These are phyloP conservation scores for Nettapus auritus DNA, from an alignment of 2,113 vertebrate genomes.

Conservation along the genomic window DNA sequence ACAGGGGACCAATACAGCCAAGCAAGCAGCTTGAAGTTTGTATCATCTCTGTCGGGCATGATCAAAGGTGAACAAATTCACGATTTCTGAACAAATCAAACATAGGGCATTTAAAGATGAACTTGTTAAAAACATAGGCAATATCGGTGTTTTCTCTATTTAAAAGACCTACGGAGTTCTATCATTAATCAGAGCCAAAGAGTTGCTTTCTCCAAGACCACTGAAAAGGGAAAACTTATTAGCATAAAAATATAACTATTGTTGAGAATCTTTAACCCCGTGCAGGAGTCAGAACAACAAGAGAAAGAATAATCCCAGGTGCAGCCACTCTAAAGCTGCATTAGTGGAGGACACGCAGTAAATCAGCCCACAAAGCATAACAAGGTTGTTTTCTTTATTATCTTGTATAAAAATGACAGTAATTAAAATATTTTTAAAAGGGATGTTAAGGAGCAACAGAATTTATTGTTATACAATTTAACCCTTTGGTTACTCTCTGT, in stretches of 20 bases:
- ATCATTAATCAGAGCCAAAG: not conserved
- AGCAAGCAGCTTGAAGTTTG: not conserved
- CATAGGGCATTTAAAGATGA: not conserved
- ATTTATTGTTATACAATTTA: not conserved
- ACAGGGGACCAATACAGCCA: not conserved
- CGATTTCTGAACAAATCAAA: not conserved
- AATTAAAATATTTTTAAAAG: not conserved
- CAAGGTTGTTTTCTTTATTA: not conserved
- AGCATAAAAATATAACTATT: not conserved
- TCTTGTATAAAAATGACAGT: not conserved
- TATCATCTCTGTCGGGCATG: fast-evolving
- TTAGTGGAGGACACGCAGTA: not conserved
- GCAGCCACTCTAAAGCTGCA: not conserved
- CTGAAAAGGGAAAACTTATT: not conserved
- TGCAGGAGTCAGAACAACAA: not conserved
- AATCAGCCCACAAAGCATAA: not conserved
- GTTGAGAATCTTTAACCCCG: not conserved
- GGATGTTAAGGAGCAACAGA: not conserved
- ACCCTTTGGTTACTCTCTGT: not conserved
- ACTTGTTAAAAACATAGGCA: not conserved
- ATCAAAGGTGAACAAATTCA: not conserved
- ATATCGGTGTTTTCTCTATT: not conserved
- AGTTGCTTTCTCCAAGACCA: not conserved
- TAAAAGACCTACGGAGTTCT: not conserved
- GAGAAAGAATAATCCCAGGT: not conserved